Evolutionary conservation across 2,797 vertebrate genomes (phyloP).

Genomic region (Malacoraja senta): DNA sequence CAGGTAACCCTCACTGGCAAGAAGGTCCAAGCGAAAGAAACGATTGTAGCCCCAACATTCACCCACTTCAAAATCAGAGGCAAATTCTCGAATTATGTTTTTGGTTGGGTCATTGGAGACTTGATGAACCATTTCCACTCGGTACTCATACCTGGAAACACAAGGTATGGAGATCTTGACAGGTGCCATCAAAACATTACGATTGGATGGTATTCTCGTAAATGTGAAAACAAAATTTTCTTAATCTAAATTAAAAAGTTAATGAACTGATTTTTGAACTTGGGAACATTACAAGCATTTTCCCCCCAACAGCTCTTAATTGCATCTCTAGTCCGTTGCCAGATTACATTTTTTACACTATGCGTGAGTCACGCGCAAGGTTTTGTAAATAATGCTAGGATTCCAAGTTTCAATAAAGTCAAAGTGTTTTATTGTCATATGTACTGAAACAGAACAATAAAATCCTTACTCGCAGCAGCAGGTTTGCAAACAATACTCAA

Average conservation of each 20-base stretch:
- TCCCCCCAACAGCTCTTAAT: neutral
- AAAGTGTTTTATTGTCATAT: too few species aligned
- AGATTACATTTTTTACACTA: neutral
- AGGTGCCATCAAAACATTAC: neutral
- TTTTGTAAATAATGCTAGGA: neutral
- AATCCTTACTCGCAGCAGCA: too few species aligned
- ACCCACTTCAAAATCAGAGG: slow-evolving; percentile 94
- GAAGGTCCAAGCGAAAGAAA: slow-evolving; percentile 89
- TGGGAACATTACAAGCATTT: neutral
- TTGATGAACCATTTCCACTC: slow-evolving; percentile 98
- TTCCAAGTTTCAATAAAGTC: neutral
- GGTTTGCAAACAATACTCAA: too few species aligned
- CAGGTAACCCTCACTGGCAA: slow-evolving; percentile 92
- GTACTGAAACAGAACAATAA: too few species aligned
- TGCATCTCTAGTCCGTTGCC: neutral
- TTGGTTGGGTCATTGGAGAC: slow-evolving; percentile 90
- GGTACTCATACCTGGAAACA: slow-evolving; percentile 81
- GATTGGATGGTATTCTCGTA: neutral
- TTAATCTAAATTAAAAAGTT: slow-evolving; percentile 5
- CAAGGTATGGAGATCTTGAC: slow-evolving; percentile 40
- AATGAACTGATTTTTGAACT: neutral
- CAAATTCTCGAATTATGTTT: slow-evolving; percentile 96
- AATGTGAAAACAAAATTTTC: neutral
- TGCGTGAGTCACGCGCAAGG: neutral
- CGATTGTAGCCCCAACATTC: slow-evolving; percentile 98